Evolutionary conservation across 2,888 invertebrate species (phyloP).

Genomic region (Philaethria dido): DNA sequence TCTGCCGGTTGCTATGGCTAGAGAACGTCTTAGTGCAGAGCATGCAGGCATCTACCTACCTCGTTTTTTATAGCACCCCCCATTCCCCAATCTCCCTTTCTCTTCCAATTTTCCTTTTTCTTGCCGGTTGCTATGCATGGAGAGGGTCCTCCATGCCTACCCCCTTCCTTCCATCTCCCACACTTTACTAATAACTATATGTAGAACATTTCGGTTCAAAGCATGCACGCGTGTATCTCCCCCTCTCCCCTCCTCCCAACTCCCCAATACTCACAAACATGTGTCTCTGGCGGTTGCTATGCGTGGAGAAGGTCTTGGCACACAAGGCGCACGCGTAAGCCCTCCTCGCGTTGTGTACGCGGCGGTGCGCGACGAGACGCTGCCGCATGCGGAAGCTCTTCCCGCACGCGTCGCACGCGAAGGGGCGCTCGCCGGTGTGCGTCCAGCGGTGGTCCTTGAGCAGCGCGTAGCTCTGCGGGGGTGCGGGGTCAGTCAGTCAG

Average conservation of each 20-base stretch:
- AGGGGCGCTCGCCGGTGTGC: slow-evolving; percentile 75
- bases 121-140: no score
- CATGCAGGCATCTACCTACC: no score
- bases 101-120: no score
- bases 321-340: slow-evolving; percentile 65
- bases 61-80: no score
- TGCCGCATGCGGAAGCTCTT: slow-evolving; percentile 73
- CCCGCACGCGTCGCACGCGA: slow-evolving; percentile 70
- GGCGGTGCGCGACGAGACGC: slow-evolving; percentile 66
- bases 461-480: slow-evolving; percentile 67
- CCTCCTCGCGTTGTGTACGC: slow-evolving; percentile 62
- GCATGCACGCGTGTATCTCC: no score
- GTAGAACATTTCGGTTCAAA: no score
- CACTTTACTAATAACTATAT: no score
- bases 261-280: slow-evolving; percentile 68
- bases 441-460: slow-evolving; percentile 77
- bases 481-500: not conserved
- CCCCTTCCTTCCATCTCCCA: no score
- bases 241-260: not conserved
- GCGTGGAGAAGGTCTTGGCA: slow-evolving; percentile 72
- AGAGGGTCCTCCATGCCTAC: no score
- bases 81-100: no score
- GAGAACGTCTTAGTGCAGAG: no score
- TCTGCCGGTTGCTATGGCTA: no score
- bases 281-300: slow-evolving; percentile 71